Evolutionary conservation across 2,113 vertebrate genomes (phyloP).

Genomic region (Actenoides lindsayi): DNA sequence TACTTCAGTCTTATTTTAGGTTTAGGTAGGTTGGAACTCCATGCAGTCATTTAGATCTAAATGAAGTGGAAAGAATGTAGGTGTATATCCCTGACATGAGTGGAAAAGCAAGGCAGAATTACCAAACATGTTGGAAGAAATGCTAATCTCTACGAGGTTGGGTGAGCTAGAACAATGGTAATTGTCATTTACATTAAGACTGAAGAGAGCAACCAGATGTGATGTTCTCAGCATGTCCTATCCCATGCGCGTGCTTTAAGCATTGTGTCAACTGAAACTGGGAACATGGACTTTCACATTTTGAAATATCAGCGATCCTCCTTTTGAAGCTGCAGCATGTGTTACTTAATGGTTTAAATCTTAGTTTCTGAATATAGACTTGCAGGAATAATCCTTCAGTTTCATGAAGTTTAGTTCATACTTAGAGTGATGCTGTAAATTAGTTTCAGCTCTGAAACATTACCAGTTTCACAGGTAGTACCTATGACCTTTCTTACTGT

Average conservation of each 20-base stretch:
- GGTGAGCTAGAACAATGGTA: neutral
- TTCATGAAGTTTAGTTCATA: neutral
- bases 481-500: neutral
- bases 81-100: neutral
- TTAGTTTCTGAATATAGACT: neutral
- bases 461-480: neutral
- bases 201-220: neutral
- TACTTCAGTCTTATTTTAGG: neutral
- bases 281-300: neutral
- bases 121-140: neutral
- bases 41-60: neutral
- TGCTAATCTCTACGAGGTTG: neutral
- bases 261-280: neutral
- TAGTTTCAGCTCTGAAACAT: neutral
- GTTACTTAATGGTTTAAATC: neutral
- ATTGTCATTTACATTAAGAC: neutral
- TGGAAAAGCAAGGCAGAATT: slow-evolving; percentile 16
- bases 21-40: neutral
- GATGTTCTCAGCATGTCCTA: neutral
- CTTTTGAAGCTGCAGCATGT: neutral
- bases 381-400: neutral
- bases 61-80: slow-evolving; percentile 20
- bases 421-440: neutral
- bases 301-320: neutral
- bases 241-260: neutral